These are phyloP conservation scores for Drosophila leontia DNA, from an alignment of 1,140 invertebrate species.

Conservation along the genomic window DNA sequence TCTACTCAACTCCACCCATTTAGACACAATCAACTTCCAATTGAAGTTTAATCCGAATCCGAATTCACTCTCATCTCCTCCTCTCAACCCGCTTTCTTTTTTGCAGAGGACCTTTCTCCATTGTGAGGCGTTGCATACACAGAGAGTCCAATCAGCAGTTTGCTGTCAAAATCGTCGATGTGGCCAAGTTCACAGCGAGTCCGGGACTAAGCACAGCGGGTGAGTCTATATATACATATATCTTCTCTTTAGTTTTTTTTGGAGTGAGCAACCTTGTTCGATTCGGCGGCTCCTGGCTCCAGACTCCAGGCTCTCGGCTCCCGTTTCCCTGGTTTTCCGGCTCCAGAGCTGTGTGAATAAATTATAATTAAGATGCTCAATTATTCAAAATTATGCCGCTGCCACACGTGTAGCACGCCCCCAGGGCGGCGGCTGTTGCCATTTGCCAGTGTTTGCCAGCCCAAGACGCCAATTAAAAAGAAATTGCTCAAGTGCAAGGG, in stretches of 20 bases:
- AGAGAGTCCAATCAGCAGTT: conserved; percentile 97
- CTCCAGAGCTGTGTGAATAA: conserved; percentile 63
- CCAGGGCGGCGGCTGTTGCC: conserved; percentile 38
- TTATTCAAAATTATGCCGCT: conserved; percentile 80
- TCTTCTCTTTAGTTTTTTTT: background rate
- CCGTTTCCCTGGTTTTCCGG: background rate
- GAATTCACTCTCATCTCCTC: conserved; percentile 1
- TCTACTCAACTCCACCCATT: background rate
- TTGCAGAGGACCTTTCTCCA: conserved; percentile 98
- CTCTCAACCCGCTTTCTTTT: conserved; percentile 73
- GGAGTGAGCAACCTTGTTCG: conserved; percentile 43
- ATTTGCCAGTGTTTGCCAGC: conserved; percentile 29
- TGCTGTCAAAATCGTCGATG: conserved; percentile 99
- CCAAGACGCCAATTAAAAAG: conserved; percentile 70
- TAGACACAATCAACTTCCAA: conserved; percentile 47
- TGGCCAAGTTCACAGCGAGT: conserved; percentile 97
- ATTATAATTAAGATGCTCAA: conserved; percentile 83
- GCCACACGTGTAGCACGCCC: conserved; percentile 61
- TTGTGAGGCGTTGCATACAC: conserved; percentile 98
- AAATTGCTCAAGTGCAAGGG: conserved; percentile 75
- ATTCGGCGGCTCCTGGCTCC: conserved; percentile 11
- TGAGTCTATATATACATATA: conserved; percentile 85
- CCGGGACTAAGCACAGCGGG: conserved; percentile 98
- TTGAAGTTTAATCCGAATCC: conserved; percentile 40
- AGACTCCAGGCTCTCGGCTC: background rate